A percentile compares a stretch with the other conserved stretches of the same genome.
These are phyloP conservation scores for Planococcus citri DNA, from an alignment of 1,140 invertebrate species.

Conservation along the genomic window DNA sequence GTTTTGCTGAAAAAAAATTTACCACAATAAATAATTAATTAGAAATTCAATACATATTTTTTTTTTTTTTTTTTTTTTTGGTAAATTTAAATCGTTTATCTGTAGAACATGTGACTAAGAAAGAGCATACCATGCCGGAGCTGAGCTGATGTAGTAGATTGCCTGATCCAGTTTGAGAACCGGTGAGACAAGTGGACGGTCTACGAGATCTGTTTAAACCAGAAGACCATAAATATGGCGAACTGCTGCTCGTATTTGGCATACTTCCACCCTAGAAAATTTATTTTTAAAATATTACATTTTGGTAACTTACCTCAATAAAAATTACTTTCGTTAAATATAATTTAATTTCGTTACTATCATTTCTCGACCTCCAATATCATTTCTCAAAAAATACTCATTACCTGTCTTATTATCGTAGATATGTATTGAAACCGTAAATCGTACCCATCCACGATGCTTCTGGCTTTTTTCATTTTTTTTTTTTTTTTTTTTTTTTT, in stretches of 20 bases:
- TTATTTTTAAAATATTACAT: neutral
- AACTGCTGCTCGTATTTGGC: conserved; percentile 75
- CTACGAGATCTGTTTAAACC: conserved; percentile 68
- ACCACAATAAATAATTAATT: neutral
- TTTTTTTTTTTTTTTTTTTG: too few species aligned
- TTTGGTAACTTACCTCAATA: too few species aligned
- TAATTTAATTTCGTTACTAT: neutral
- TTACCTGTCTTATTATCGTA: too few species aligned
- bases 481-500: neutral
- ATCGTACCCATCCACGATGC: too few species aligned
- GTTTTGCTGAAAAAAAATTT: neutral
- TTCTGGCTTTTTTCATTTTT: too few species aligned
- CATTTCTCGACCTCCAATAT: neutral
- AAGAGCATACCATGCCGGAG: conserved; percentile 74
- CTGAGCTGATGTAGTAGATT: conserved; percentile 62
- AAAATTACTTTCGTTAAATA: neutral
- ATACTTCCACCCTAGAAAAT: conserved; percentile 58
- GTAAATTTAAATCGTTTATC: too few species aligned
- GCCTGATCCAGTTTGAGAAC: conserved; percentile 43
- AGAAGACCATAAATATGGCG: conserved; percentile 64
- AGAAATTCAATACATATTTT: too few species aligned
- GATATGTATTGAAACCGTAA: too few species aligned
- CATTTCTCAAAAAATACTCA: neutral
- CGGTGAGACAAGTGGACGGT: conserved; percentile 49
- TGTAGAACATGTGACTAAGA: too few species aligned